Conservation (phyloP, 2,113 vertebrate genomes). For the Cercopithecus mona region DNA sequence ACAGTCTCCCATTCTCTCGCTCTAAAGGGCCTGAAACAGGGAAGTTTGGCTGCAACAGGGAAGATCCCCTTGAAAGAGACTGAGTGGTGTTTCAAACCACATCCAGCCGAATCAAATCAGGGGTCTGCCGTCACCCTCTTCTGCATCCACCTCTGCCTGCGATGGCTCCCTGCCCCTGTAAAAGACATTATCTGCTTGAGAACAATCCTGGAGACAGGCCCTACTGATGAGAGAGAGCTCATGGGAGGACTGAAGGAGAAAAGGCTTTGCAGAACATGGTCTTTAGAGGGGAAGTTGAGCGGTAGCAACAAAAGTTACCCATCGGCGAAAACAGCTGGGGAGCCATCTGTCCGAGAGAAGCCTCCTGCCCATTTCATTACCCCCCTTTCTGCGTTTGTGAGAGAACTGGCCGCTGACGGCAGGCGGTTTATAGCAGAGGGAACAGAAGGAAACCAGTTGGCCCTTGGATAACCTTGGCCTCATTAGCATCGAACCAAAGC, state of each 20-base stretch:
- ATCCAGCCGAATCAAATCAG: fast-evolving
- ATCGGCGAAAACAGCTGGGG: slow-evolving; percentile 74
- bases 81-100: not conserved
- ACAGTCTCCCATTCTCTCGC: slow-evolving; percentile 63
- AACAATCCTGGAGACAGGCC: not conserved
- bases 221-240: not conserved
- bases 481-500: slow-evolving; percentile 78
- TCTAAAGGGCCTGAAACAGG: slow-evolving; percentile 63
- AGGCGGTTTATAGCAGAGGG: slow-evolving; percentile 59
- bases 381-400: slow-evolving; percentile 48
- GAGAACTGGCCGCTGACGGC: slow-evolving; percentile 45
- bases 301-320: slow-evolving; percentile 69
- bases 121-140: not conserved
- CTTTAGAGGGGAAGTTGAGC: slow-evolving; percentile 37
- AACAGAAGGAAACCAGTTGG: slow-evolving; percentile 78
- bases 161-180: fast-evolving
- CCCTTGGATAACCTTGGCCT: slow-evolving; percentile 80
- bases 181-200: not conserved
- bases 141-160: not conserved
- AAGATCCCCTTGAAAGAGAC: not conserved
- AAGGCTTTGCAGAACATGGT: slow-evolving; percentile 55
- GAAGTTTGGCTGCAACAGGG: too few species aligned
- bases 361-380: slow-evolving; percentile 34
- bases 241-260: not conserved
- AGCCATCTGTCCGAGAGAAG: slow-evolving; percentile 75